A percentile compares a stretch with the other conserved stretches of the same genome.
These are phyloP conservation scores for Zaprionus lachaisei DNA, from an alignment of 1,140 invertebrate genomes.

Conservation along the genomic window DNA sequence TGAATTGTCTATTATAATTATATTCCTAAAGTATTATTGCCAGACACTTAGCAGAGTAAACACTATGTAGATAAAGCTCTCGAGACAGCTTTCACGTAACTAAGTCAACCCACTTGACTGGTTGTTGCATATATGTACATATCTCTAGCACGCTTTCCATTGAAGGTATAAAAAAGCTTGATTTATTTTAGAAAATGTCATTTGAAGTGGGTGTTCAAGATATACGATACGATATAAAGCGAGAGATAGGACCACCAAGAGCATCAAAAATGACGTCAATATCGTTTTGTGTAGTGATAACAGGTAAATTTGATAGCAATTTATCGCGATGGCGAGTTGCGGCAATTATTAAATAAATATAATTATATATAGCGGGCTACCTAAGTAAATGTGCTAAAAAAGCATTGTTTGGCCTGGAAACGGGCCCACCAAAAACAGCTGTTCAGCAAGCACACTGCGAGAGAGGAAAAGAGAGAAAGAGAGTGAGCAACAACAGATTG, in stretches of 20 bases:
- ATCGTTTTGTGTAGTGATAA: slow-evolving; percentile 35
- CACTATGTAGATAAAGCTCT: neutral
- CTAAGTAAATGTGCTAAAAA: slow-evolving; percentile 36
- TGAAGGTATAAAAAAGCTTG: slow-evolving; percentile 38
- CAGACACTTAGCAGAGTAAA: neutral
- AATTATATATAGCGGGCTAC: slow-evolving; percentile 30
- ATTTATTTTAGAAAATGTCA: slow-evolving; percentile 42
- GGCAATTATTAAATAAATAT: slow-evolving; percentile 55
- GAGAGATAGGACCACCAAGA: slow-evolving; percentile 11
- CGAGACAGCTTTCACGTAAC: slow-evolving; percentile 7
- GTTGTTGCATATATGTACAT: slow-evolving; percentile 10
- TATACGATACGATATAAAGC: neutral
- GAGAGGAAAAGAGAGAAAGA: slow-evolving; percentile 5
- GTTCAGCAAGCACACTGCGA: slow-evolving; percentile 31
- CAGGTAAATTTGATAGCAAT: slow-evolving; percentile 44
- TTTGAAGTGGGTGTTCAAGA: neutral
- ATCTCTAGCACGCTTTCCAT: slow-evolving; percentile 16
- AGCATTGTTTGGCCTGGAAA: slow-evolving; percentile 37
- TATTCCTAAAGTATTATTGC: neutral
- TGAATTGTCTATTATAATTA: neutral
- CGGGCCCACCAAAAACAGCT: slow-evolving; percentile 72
- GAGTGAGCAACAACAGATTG: neutral
- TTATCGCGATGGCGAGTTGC: slow-evolving; percentile 49
- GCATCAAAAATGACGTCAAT: slow-evolving; percentile 56
- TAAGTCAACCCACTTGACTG: slow-evolving; percentile 11